Base-by-base conservation (phyloP, 2,797 vertebrate species). In the Pantherophis alleghaniensis region DNA sequence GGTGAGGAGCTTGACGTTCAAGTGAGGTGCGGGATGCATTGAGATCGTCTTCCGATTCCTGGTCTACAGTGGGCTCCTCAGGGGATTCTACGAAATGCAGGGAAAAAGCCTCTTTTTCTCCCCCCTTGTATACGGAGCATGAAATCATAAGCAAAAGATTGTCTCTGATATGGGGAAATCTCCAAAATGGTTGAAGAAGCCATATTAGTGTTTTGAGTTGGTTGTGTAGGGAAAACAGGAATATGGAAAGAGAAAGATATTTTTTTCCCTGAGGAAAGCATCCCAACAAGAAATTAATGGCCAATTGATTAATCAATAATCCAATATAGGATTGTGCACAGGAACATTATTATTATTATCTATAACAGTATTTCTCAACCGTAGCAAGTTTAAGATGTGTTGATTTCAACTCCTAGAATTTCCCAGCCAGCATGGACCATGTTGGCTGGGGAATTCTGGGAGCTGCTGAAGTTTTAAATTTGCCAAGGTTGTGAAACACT, bases 21-120 rank as follows among this genome's bases (percentile, higher is more conserved):
- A 98, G 97, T 42, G 98, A 99, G 94, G 98, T 98, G 95, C 98
- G 98, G 24, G 98, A 98, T 89, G 98, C 97, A 87, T 98, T 97
- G 96, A 98, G 97, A 97, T 99, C 99, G 13, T 99, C 99, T 97
- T 99, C 99, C 0, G 99, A 99, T 98, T 99, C 99, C 95, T 98
- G 98, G 97, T 99, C 99, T 86, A 96, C 98, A 89, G 97, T 96
- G 94, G 98, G 98, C 97, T 99, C 99, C 92, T 99, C 99, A 0
- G 98, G 98, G 97, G 97, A 99, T 98, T 99, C 99, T 99, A 98
- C 96, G 96, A 98, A 98, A 98, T 96, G 98, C 97, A 97, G 63
- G 92, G 94, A 94, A 95, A 97, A 96, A 95, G 97, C 95, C 96
- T 92, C 59, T 93, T 92, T 95, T 66, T 92, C 95, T 90, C 93